Conservation (phyloP, 30 jellyfish, hydroid and myxozoan species). For the Hydractinia echinata region DNA sequence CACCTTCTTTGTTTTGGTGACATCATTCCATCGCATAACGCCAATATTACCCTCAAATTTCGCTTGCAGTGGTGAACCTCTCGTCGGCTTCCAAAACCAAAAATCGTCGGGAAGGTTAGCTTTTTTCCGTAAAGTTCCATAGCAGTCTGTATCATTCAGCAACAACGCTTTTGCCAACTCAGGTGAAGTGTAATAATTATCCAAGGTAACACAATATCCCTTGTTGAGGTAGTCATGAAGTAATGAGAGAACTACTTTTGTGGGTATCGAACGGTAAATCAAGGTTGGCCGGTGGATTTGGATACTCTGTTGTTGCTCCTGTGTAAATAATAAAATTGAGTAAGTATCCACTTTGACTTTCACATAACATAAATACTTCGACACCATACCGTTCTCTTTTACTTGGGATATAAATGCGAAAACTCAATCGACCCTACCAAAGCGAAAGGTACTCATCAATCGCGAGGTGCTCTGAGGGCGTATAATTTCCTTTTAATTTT, state of each 20-base stretch:
- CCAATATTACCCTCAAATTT: not conserved
- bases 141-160: not conserved
- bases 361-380: no score
- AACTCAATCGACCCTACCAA: constrained; percentile 21
- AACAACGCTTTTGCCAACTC: not conserved
- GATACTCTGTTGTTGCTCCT: constrained; percentile 16
- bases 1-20: not conserved
- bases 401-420: constrained; percentile 8
- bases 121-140: not conserved
- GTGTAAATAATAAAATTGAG: constrained; percentile 15
- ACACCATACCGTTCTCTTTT: constrained; percentile 30
- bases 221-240: not conserved
- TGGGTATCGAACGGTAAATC: not conserved
- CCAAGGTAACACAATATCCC: not conserved
- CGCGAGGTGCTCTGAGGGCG: constrained; percentile 8
- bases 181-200: not conserved
- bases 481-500: not conserved
- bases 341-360: not conserved
- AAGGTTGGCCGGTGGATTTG: constrained; percentile 1
- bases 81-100: not conserved
- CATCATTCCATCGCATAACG: not conserved
- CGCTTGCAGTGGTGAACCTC: not conserved
- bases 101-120: not conserved
- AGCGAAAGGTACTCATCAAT: constrained; percentile 18
- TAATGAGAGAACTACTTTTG: not conserved